Base-by-base conservation (phyloP, 1,140 invertebrate genomes). In the Drepana arcuata region DNA sequence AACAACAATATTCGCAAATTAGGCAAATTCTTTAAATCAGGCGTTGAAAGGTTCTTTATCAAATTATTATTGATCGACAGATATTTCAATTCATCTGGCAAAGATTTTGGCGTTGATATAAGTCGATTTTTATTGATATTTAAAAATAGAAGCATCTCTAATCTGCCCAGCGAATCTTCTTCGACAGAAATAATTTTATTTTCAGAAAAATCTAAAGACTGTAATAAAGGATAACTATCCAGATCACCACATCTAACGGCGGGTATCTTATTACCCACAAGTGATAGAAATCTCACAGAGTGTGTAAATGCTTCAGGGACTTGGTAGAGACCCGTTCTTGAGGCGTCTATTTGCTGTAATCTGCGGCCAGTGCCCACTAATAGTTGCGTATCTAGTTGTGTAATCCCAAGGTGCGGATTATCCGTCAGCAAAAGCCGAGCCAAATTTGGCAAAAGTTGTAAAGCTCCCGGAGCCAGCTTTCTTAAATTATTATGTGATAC, bases 161-260 rank as follows among this genome's bases (percentile, higher is more conserved):
- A 68, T 18, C 94, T 85, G 0, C 93, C 93, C 14, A 97, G 78
- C 0, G 95, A 93, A 54, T 95, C 93, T 16, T 96, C 93, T 72
- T 96, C 94, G 3, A 98, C 87, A 2, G 87, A 83, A 24, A 77
- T 79, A 14, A 98, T 86, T 39, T 86, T 83, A 61, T 96, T 97
- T 33, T 91, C 86, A 13, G 92, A 92, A 16, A 97, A 86, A 58
- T 95, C 92, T 14, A 98, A 69, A 14, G 92, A 85, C 42, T 91
- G 90, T 6, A 97, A 70, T 10, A 95, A 74, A 0, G 94, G 94
- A 68, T 96, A 96, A 46, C 93, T 94, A 57, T 95, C 93, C 37
- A 98, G 85, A 56, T 96, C 93, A n/a, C 93, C 93, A 50, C 92
- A 89, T 24, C 88, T 86, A 10, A 97, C 89, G 0, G 86, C 81